phyloP scores from a whole-genome alignment of 2,888 invertebrate genomes.

The Tenthredo amoena region DNA sequence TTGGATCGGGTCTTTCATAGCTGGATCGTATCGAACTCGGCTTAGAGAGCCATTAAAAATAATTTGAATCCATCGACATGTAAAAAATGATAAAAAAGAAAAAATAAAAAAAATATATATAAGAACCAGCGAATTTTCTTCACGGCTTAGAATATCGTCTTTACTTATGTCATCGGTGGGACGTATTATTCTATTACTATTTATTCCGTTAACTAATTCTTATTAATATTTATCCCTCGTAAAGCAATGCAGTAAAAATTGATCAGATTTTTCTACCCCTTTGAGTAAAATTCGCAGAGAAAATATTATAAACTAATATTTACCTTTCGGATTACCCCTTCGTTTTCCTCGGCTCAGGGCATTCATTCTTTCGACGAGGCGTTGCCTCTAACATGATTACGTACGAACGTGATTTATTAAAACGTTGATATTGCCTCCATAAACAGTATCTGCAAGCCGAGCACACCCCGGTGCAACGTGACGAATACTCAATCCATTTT shows the following conservation, averaged over 20 bases:
- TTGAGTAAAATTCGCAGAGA: slow-evolving; percentile 49
- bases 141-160: neutral
- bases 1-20: slow-evolving; percentile 19
- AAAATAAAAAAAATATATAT: neutral
- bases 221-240: slow-evolving; percentile 18
- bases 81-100: neutral
- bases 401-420: slow-evolving; percentile 54
- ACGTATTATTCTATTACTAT: neutral
- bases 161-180: neutral
- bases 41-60: slow-evolving; percentile 30
- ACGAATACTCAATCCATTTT: slow-evolving; percentile 16
- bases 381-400: slow-evolving; percentile 63
- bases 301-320: slow-evolving; percentile 65
- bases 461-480: slow-evolving; percentile 35
- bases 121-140: neutral
- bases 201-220: neutral
- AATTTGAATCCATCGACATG: slow-evolving; percentile 17
- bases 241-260: slow-evolving; percentile 27
- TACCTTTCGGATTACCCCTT: slow-evolving; percentile 54
- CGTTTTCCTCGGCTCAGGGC: slow-evolving; percentile 40
- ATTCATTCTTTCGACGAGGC: slow-evolving; percentile 52
- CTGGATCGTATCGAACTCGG: neutral
- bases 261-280: slow-evolving; percentile 22
- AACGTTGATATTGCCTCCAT: slow-evolving; percentile 41
- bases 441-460: slow-evolving; percentile 40